Conservation (phyloP, 2,888 invertebrate species). For the Hirtodrosophila alboralis region DNA sequence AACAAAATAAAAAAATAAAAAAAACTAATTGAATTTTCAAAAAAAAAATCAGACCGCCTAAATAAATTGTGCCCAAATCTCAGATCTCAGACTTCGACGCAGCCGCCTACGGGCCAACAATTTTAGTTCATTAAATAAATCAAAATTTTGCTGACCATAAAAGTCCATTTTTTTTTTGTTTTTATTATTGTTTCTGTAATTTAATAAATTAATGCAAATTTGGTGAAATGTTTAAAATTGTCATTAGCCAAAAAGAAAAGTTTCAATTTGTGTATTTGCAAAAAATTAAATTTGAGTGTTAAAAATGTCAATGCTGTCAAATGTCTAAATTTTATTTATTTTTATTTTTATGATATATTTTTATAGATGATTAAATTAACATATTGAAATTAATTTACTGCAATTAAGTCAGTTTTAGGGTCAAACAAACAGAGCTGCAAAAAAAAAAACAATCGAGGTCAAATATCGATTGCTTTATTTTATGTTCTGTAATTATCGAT, state of each 20-base stretch:
- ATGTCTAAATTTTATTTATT: too few relatives aligned
- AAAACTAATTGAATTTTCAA: conserved; percentile 5
- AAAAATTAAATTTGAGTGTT: neutral
- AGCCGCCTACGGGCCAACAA: conserved; percentile 62
- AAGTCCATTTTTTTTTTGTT: conserved; percentile 46
- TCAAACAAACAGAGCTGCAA: too few relatives aligned
- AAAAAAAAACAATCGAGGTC: too few relatives aligned
- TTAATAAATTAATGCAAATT: conserved; percentile 50
- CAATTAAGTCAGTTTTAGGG: too few relatives aligned
- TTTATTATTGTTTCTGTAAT: conserved; percentile 27
- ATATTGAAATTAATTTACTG: too few relatives aligned
- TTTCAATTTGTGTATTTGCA: conserved; percentile 33
- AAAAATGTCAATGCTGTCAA: too few relatives aligned
- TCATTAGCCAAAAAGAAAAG: conserved; percentile 3
- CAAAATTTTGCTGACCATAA: conserved; percentile 62
- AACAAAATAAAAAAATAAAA: conserved; percentile 23
- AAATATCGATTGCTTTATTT: too few relatives aligned
- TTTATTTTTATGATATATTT: too few relatives aligned
- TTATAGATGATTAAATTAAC: too few relatives aligned
- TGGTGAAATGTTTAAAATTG: conserved; percentile 49
- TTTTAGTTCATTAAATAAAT: conserved; percentile 77
- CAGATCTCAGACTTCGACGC: conserved; percentile 30
- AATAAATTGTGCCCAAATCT: conserved; percentile 39
- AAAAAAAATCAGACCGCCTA: conserved; percentile 23
- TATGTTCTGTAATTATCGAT: too few relatives aligned